Percentiles rank a stretch among this genome's conserved stretches.
Evolutionary conservation across 2,888 invertebrate species (phyloP).

Genomic region (Philereme transversata): DNA sequence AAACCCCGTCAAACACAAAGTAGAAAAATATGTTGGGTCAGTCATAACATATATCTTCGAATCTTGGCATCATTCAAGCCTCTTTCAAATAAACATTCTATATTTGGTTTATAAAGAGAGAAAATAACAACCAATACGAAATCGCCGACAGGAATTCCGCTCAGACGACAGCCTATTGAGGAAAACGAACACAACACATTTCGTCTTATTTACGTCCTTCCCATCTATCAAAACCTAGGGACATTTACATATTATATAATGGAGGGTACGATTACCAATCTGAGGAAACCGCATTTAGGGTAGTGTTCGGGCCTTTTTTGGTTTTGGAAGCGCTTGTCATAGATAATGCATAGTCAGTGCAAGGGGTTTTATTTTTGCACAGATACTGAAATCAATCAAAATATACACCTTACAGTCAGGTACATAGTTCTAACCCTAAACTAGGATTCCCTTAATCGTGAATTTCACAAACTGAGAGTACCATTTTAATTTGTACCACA

Average conservation of each 20-base stretch:
- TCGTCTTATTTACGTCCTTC: slow-evolving; percentile 17
- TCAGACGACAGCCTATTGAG: slow-evolving; percentile 17
- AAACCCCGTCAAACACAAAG: too few relatives aligned
- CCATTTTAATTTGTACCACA: too few relatives aligned
- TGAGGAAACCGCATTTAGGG: slow-evolving; percentile 2
- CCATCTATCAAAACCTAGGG: slow-evolving; percentile 13
- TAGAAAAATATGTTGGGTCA: too few relatives aligned
- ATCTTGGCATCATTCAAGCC: not conserved
- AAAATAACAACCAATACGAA: slow-evolving; percentile 1
- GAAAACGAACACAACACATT: slow-evolving; percentile 24
- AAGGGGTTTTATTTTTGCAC: not conserved
- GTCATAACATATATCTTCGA: not conserved
- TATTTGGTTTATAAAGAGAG: not conserved
- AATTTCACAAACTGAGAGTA: too few relatives aligned
- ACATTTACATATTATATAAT: slow-evolving; percentile 15
- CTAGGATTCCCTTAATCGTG: too few relatives aligned
- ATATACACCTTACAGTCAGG: not conserved
- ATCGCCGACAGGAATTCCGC: slow-evolving; percentile 14
- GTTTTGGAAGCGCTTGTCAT: not conserved
- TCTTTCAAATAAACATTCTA: not conserved
- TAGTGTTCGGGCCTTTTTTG: not conserved
- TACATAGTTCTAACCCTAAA: too few relatives aligned
- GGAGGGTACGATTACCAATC: slow-evolving; percentile 9
- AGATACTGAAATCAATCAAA: not conserved
- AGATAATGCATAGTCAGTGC: not conserved